phyloP scores from a whole-genome alignment of 2,113 vertebrate genomes.

The Bujurquina vittata region DNA sequence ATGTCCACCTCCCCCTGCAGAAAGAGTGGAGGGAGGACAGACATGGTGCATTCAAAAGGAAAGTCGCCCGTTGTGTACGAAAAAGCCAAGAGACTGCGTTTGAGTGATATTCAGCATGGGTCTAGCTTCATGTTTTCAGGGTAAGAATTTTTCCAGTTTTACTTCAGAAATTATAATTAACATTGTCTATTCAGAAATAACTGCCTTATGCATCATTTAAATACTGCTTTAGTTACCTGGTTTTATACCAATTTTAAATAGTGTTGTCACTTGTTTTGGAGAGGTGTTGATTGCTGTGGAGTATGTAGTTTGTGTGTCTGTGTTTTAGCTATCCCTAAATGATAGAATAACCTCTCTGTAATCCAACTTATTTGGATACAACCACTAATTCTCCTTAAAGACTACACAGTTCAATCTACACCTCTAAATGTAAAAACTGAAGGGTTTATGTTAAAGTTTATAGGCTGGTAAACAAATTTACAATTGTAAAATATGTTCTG shows the following conservation, averaged over 20 bases:
- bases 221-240: neutral
- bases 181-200: too few species aligned
- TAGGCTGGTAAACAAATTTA: neutral
- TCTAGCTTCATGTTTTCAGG: slow-evolving; percentile 97
- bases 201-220: too few species aligned
- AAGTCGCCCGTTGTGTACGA: slow-evolving; percentile 99
- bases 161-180: neutral
- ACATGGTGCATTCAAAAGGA: slow-evolving; percentile 98
- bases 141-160: slow-evolving; percentile 78
- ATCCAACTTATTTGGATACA: neutral
- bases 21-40: slow-evolving; percentile 99
- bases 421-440: neutral
- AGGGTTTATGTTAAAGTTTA: neutral
- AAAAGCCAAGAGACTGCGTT: slow-evolving; percentile 99
- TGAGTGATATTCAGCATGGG: slow-evolving; percentile 93
- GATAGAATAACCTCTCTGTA: too few species aligned
- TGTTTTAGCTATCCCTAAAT: neutral
- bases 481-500: neutral
- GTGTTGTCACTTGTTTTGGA: too few species aligned
- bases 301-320: too few species aligned
- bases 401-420: neutral
- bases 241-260: neutral
- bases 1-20: slow-evolving; percentile 70
- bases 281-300: too few species aligned
- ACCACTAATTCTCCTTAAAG: neutral